Evolutionary conservation across 1,140 invertebrate species (phyloP), one percentile per base, ranked within the genome.

Genomic region (Popillia japonica): DNA sequence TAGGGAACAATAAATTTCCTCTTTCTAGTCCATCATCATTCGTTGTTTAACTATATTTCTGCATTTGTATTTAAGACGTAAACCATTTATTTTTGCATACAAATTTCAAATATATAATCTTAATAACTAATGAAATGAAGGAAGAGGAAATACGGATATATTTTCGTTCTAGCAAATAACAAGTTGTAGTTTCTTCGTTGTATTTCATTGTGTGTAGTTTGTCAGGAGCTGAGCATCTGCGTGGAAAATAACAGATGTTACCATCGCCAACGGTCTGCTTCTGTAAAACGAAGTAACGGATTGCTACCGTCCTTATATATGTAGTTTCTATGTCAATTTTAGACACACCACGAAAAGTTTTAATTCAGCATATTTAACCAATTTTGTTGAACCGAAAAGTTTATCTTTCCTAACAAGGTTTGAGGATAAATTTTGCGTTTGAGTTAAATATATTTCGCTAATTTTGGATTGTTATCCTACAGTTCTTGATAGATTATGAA

Each of bases 241-340:
- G 22, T 34, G 27, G 61, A 68, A 68, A 68, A 68, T 68, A 68
- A 68, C 61, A 68, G 61, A 68, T 68, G 61, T 68, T 22, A 22
- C 61, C 7, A 8, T 27, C 22, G 61, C 9, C 61, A 34, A 68
- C 22, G 61, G 61, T 10, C 22, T 34, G 48, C 61, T 22, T 68
- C 27, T 20, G 27, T 34, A 22, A 34, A 68, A 22, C 23, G 27
- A 11, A 27, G 27, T 34, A 34, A 34, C 27, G 27, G 27, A 34
- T 34, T 34, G 2, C 61, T 27, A 11, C 22, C 22, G 48, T 68
- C 11, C 7, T 27, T 8, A 3, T 27, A 7, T 23, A 61, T 17
- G 61, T 64, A 55, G 48, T 55, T 17, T 14, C 6, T 34, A 22
- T 22, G 27, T 17, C 22, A 68, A 27, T 20, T 68, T 22, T 22